phyloP scores from a whole-genome alignment of 1,140 invertebrate genomes.

The Cepaea nemoralis region DNA sequence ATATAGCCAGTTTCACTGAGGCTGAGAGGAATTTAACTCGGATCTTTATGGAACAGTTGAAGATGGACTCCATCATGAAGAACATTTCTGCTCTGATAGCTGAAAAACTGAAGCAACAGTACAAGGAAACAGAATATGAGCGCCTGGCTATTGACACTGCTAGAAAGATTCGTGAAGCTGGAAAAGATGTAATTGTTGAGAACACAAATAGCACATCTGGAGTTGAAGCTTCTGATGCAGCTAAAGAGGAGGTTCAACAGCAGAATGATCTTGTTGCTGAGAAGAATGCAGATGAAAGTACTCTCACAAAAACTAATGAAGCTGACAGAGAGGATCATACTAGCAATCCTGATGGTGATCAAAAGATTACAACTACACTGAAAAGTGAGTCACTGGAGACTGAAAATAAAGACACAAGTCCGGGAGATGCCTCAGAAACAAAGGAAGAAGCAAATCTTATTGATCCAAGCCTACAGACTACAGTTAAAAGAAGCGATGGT shows the following conservation, averaged over 20 bases:
- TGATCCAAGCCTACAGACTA: not conserved
- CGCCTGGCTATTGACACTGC: constrained; percentile 2
- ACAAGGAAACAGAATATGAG: constrained; percentile 22
- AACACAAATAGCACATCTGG: not conserved
- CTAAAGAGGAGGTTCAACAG: not conserved
- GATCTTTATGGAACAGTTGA: not conserved
- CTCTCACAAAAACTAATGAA: not conserved
- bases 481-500: not conserved
- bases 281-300: not conserved
- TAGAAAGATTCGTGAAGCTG: constrained; percentile 3
- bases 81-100: constrained; percentile 12
- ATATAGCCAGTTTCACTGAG: constrained; percentile 23
- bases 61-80: not conserved
- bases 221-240: not conserved
- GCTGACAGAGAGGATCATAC: not conserved
- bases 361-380: not conserved
- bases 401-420: not conserved
- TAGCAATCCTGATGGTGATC: not conserved
- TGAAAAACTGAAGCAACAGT: not conserved
- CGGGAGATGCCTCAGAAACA: not conserved
- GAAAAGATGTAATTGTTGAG: not conserved
- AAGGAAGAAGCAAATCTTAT: not conserved
- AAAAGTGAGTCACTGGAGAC: not conserved
- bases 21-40: constrained; percentile 4
- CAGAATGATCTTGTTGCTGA: too few relatives aligned